Conservation (phyloP, 2,113 vertebrate genomes). For the Copsychus sechellarum region DNA sequence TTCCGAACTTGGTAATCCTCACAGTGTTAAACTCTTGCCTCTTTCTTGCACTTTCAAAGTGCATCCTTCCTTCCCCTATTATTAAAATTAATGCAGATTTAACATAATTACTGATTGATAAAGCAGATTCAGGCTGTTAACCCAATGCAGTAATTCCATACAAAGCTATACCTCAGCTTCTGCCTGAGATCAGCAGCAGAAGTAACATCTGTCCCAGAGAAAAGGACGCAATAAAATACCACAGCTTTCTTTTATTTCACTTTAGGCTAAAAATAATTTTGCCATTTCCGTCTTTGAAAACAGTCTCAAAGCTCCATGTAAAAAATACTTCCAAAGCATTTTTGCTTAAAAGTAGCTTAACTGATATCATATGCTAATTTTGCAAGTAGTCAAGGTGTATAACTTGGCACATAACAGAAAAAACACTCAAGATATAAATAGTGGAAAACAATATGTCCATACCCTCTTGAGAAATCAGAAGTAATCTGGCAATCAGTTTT, state of each 20-base stretch:
- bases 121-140: not conserved
- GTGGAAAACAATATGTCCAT: not conserved
- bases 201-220: not conserved
- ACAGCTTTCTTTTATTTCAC: not conserved
- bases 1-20: not conserved
- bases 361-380: not conserved
- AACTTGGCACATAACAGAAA: not conserved
- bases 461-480: not conserved
- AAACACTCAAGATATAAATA: not conserved
- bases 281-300: not conserved
- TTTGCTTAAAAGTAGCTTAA: not conserved
- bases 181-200: not conserved
- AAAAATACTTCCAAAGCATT: not conserved
- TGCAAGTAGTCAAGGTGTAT: not conserved
- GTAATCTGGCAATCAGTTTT: not conserved
- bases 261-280: not conserved
- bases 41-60: slow-evolving; percentile 6
- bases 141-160: not conserved
- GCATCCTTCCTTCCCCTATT: not conserved
- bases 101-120: not conserved
- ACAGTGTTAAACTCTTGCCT: not conserved
- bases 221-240: not conserved
- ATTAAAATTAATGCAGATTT: not conserved
- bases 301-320: not conserved
- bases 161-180: not conserved